Evolutionary conservation across 2,797 vertebrate genomes (phyloP).

Genomic region (Rallus crepitans): DNA sequence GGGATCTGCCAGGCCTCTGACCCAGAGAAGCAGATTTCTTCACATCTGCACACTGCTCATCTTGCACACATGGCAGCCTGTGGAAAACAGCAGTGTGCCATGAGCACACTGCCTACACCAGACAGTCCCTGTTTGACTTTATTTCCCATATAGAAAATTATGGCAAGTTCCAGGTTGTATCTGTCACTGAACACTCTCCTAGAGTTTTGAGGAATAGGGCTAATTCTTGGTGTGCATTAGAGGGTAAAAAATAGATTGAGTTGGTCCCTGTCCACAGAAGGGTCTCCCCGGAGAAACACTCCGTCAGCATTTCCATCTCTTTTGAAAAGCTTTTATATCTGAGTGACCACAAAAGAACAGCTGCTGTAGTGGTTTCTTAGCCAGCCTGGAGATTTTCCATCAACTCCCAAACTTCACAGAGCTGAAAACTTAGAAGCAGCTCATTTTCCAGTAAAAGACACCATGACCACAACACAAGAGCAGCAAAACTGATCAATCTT

Average conservation of each 20-base stretch:
- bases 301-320: not conserved
- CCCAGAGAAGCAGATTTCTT: not conserved
- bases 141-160: not conserved
- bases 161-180: not conserved
- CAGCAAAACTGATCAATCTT: not conserved
- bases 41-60: not conserved
- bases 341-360: not conserved
- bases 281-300: not conserved
- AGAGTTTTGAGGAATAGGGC: not conserved
- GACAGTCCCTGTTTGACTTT: not conserved
- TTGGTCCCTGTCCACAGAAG: not conserved
- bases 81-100: rapidly evolving
- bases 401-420: not conserved
- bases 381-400: not conserved
- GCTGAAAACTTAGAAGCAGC: not conserved
- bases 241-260: not conserved
- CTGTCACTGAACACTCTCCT: not conserved
- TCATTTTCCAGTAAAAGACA: not conserved
- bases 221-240: not conserved
- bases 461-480: not conserved
- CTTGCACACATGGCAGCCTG: not conserved
- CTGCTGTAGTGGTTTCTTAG: not conserved
- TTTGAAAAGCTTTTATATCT: not conserved
- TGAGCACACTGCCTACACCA: not conserved
- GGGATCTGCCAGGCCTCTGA: not conserved